Percentiles rank a stretch among this genome's conserved stretches.
Evolutionary conservation across 2,113 vertebrate genomes (phyloP).

Genomic region (Siphamia tubifer): DNA sequence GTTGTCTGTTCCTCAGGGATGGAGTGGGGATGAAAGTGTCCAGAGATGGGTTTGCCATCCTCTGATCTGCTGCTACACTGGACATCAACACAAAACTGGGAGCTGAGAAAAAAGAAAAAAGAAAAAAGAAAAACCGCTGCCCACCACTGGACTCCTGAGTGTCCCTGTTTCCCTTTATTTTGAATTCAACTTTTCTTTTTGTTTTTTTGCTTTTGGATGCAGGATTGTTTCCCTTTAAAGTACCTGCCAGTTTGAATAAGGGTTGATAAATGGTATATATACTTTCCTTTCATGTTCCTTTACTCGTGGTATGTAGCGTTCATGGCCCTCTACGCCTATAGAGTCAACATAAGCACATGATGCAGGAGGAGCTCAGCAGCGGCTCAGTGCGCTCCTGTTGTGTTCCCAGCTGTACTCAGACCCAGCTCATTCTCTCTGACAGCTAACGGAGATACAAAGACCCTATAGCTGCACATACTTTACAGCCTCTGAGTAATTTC

Average conservation of each 20-base stretch:
- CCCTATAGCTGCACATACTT: constrained; percentile 30
- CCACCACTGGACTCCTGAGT: no score
- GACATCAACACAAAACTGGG: constrained; percentile 52
- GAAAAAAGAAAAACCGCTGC: constrained; percentile 1
- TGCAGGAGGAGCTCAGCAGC: not conserved
- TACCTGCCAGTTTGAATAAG: constrained; percentile 35
- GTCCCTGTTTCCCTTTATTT: not conserved
- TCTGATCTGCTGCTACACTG: constrained; percentile 63
- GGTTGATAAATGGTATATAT: not conserved
- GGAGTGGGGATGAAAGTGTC: constrained; percentile 51
- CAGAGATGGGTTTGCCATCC: constrained; percentile 38
- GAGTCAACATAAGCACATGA: constrained; percentile 9
- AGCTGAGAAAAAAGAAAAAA: constrained; percentile 28
- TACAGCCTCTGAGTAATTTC: constrained; percentile 28
- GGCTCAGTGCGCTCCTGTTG: constrained; percentile 23
- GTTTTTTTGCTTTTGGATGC: not conserved
- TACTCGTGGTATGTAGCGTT: not conserved
- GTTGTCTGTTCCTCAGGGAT: constrained; percentile 37
- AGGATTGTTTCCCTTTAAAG: constrained; percentile 38
- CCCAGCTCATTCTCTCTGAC: constrained; percentile 30
- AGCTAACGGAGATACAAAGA: constrained; percentile 23
- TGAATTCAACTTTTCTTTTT: not conserved
- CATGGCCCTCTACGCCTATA: constrained; percentile 30
- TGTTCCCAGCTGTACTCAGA: not conserved
- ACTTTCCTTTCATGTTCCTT: not conserved